phyloP scores from a whole-genome alignment of 2,888 invertebrate genomes.

The Lepidocyrtoides sp. region DNA sequence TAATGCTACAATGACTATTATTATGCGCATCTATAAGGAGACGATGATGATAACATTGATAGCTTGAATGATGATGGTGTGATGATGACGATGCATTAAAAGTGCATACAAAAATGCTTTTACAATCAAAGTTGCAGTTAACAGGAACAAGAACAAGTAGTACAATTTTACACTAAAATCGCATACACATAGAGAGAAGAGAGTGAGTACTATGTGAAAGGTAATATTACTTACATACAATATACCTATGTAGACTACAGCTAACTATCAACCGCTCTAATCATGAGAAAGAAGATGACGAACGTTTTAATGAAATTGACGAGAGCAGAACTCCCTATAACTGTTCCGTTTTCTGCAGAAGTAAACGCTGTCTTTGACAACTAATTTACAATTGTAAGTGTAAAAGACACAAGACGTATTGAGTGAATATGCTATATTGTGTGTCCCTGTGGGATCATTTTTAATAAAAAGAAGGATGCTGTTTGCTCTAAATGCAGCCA shows the following conservation, averaged over 20 bases:
- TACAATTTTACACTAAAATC: background rate
- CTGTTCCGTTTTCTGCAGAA: background rate
- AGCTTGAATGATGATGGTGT: conserved; percentile 2
- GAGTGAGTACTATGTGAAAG: background rate
- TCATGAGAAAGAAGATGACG: background rate
- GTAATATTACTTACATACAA: too few species aligned
- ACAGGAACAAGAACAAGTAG: background rate
- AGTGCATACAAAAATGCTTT: background rate
- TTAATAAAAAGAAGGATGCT: background rate
- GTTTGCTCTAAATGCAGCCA: background rate
- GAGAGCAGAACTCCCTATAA: background rate
- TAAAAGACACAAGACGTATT: background rate
- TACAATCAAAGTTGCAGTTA: conserved; percentile 14
- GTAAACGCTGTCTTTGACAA: background rate
- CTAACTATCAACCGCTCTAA: background rate
- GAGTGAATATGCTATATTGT: background rate
- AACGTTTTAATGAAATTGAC: conserved; percentile 10
- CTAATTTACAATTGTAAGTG: background rate
- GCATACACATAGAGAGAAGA: background rate
- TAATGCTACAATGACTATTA: conserved; percentile 32
- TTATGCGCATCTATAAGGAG: conserved; percentile 11
- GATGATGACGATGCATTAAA: conserved; percentile 41
- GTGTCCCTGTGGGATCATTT: background rate
- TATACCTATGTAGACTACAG: too few species aligned
- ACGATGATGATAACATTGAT: conserved; percentile 6